Percentiles rank a stretch among this genome's conserved stretches.
Evolutionary conservation across 2,888 invertebrate species (phyloP).

Genomic region (Lithophane leautieri): DNA sequence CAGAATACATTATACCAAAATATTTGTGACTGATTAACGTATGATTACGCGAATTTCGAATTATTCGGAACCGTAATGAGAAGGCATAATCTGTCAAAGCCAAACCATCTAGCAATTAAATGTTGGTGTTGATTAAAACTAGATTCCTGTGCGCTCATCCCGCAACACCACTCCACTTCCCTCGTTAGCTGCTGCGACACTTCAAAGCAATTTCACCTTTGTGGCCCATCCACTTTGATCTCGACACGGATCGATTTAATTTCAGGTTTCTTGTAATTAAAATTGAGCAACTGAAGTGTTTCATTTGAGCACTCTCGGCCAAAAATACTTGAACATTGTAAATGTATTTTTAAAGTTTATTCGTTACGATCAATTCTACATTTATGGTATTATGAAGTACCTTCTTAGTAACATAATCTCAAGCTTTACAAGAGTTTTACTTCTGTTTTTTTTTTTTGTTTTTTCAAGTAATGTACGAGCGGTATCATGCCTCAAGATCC

Average conservation of each 20-base stretch:
- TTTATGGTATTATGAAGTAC: background rate
- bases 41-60: constrained; percentile 38
- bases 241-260: constrained; percentile 79
- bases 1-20: too few species aligned
- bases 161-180: constrained; percentile 55
- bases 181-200: constrained; percentile 76
- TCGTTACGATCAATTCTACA: background rate
- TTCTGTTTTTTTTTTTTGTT: too few species aligned
- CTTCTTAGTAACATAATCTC: background rate
- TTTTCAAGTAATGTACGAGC: background rate
- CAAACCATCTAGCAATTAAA: constrained; percentile 75
- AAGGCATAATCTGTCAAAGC: constrained; percentile 69
- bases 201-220: constrained; percentile 85
- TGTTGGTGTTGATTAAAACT: constrained; percentile 71
- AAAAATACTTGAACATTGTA: constrained; percentile 40
- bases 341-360: background rate
- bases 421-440: too few species aligned
- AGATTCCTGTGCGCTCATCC: constrained; percentile 68
- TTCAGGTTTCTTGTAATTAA: constrained; percentile 82
- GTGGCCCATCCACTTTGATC: constrained; percentile 82
- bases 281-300: constrained; percentile 75
- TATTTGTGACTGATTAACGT: too few species aligned
- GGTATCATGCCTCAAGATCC: too few species aligned
- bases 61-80: constrained; percentile 50
- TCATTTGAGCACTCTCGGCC: constrained; percentile 67